These are phyloP conservation scores for Calyptommatus sinebrachiatus DNA, from an alignment of 2,113 vertebrate genomes.

Conservation along the genomic window DNA sequence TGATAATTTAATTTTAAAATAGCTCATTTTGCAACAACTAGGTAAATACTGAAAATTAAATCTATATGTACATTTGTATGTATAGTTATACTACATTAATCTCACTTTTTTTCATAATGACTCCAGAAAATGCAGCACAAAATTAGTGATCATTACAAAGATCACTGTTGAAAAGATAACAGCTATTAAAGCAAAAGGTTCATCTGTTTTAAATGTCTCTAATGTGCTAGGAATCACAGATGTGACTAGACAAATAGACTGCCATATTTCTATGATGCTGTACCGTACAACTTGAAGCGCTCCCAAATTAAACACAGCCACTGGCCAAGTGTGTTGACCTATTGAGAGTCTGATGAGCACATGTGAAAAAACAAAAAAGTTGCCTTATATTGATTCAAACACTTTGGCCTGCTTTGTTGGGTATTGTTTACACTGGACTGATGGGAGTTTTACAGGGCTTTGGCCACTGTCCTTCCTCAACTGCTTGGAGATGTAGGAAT, in stretches of 20 bases:
- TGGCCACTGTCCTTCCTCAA: background rate
- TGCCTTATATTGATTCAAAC: background rate
- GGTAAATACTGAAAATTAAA: conserved; percentile 79
- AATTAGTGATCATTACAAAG: conserved; percentile 50
- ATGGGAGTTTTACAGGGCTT: no score
- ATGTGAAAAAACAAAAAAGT: background rate
- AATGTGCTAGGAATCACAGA: conserved; percentile 47
- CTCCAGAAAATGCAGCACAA: conserved; percentile 66
- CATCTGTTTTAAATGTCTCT: conserved; percentile 70
- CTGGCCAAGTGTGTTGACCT: background rate
- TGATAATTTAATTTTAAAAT: conserved; percentile 82
- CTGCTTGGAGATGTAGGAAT: background rate
- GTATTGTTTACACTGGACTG: background rate
- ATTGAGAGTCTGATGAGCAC: background rate
- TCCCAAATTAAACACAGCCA: background rate
- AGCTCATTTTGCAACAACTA: conserved; percentile 84
- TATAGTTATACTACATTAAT: conserved; percentile 76
- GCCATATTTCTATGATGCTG: background rate
- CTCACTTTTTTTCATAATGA: conserved; percentile 69
- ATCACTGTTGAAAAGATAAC: conserved; percentile 52
- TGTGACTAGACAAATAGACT: conserved; percentile 36
- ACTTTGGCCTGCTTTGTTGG: background rate
- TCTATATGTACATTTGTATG: conserved; percentile 74
- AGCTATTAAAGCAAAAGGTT: conserved; percentile 62
- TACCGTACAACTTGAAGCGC: background rate